Base-by-base conservation (phyloP, 2,113 vertebrate genomes). In the Cavia porcellus region DNA sequence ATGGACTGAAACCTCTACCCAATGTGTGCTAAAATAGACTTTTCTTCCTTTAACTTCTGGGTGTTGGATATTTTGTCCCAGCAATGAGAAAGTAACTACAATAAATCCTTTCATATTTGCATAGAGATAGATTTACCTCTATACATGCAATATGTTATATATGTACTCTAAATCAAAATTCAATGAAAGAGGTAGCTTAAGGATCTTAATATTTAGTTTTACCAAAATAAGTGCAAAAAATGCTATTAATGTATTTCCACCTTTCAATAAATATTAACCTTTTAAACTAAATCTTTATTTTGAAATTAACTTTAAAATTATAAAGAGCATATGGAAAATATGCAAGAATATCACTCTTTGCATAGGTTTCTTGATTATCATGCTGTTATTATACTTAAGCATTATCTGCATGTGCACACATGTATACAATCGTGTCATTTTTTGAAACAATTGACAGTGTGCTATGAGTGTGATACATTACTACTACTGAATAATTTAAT, bases 251-350 rank as follows among this genome's bases (percentile, higher is more conserved):
- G 64, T n/a, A 64, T 83, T 82, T 42, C 20, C 5, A 77, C 20
- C 72, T 75, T 66, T 19, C 32, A 85, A 66, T 2, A 81, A n/a
- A 30, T 62, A 74, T 3, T 28, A 45, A 50, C 7, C 4, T 42
- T 61, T 62, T 75, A 30, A 42, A 13, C 62, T 38, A 83, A 66
- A 22, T 72, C 22, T 45, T 70, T 55, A 83, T 90, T 90, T 86
- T 79, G 14, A 92, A 75, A 89, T 57, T 30, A 82, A 85, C 89
- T 81, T 79, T 3, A 94, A 24, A 75, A 1, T 77, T 95, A 77
- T 15, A 90, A 75, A 79, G 32, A 92, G 38, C 1, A 74, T 64
- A 92, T 35, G 35, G 3, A 87, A 55, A 95, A n/a, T 3, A 87
- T 72, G 2, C 20, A 88, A 64, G 22, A 64, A 80, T 45, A 35